Evolutionary conservation across 2,888 invertebrate genomes (phyloP).

Genomic region (Chloroclystis v-ata): DNA sequence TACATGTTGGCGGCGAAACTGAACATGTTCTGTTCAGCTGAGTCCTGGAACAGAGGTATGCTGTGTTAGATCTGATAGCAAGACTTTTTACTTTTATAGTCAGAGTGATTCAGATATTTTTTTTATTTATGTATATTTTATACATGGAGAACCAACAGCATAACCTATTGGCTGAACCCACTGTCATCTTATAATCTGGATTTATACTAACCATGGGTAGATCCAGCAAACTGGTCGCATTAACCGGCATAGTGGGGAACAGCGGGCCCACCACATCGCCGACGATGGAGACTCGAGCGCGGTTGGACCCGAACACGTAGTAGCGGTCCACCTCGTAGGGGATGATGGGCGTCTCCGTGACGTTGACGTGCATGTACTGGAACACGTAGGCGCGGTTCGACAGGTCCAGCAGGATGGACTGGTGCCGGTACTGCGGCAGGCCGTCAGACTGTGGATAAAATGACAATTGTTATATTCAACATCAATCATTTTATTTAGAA

Average conservation of each 20-base stretch:
- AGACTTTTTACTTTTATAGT: too few species aligned
- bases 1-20: conserved; percentile 97
- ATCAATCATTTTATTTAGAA: too few species aligned
- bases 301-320: conserved; percentile 96
- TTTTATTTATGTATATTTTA: too few species aligned
- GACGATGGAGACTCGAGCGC: conserved; percentile 87
- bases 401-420: conserved; percentile 93
- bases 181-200: too few species aligned
- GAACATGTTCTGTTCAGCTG: conserved; percentile 97
- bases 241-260: conserved; percentile 94
- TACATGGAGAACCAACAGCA: too few species aligned
- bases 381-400: conserved; percentile 94
- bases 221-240: conserved; percentile 87
- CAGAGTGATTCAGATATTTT: too few species aligned
- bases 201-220: conserved; percentile 92
- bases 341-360: conserved; percentile 94
- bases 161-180: too few species aligned
- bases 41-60: conserved; percentile 75
- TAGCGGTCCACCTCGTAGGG: conserved; percentile 90
- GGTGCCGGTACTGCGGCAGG: conserved; percentile 93
- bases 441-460: conserved; percentile 84
- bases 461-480: neutral
- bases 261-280: conserved; percentile 96
- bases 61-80: too few species aligned
- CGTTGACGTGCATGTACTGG: conserved; percentile 96